Percentiles rank a stretch among this genome's conserved stretches.
Conservation (phyloP, 2,888 invertebrate species). For the Hemithea aestivaria region DNA sequence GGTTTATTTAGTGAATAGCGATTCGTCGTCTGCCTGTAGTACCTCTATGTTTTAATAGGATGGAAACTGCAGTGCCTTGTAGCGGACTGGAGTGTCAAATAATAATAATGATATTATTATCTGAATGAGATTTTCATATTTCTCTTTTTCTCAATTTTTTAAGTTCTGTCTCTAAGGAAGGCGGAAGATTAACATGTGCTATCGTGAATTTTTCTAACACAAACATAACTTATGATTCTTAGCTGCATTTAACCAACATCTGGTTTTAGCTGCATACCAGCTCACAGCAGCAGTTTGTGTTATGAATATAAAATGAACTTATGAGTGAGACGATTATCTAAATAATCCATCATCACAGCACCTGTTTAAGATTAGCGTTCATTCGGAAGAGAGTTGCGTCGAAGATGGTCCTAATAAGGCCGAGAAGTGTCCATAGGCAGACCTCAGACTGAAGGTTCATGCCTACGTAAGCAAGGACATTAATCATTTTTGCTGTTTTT, state of each 20-base stretch:
- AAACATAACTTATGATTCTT: no score
- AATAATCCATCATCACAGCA: conserved; percentile 33
- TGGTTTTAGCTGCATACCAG: neutral
- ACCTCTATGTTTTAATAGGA: no score
- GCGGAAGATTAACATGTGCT: no score
- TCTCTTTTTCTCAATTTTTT: no score
- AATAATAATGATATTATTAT: no score
- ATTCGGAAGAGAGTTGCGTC: conserved; percentile 78
- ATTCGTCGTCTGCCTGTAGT: no score
- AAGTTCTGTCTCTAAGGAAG: no score
- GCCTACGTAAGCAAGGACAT: conserved; percentile 65
- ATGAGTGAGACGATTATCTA: conserved; percentile 2
- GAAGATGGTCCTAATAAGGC: conserved; percentile 70
- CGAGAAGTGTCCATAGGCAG: conserved; percentile 72
- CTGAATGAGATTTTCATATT: no score
- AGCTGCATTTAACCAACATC: neutral
- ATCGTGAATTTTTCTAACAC: no score
- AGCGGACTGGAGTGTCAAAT: no score
- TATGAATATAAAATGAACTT: neutral
- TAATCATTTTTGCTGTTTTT: conserved; percentile 45
- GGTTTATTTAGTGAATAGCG: no score
- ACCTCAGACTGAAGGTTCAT: conserved; percentile 73
- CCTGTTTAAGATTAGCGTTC: conserved; percentile 75
- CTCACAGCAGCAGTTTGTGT: neutral
- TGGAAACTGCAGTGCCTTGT: no score